These are phyloP conservation scores for Porites lutea DNA, from an alignment of 64 coral and sea anemone species.

Conservation along the genomic window DNA sequence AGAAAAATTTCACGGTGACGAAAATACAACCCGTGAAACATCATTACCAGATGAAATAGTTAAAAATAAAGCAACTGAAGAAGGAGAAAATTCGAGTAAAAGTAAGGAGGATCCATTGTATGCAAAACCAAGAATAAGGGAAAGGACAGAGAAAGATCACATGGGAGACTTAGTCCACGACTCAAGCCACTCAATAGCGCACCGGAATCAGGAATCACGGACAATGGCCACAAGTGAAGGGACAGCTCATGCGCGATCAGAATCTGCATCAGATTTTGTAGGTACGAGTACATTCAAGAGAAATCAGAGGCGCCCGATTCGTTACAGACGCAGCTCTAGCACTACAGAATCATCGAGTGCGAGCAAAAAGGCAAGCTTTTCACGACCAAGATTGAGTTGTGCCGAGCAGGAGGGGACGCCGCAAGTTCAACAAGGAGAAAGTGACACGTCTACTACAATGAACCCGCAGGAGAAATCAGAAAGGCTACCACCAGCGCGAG, in stretches of 20 bases:
- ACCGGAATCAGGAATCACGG: too few relatives aligned
- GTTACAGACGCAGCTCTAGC: neutral
- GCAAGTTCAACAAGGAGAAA: neutral
- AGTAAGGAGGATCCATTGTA: neutral
- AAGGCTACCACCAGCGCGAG: neutral
- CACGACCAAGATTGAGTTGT: neutral
- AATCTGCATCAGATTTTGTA: neutral
- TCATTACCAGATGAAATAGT: neutral
- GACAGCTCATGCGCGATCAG: neutral
- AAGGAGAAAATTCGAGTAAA: neutral
- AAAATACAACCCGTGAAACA: neutral
- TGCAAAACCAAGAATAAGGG: neutral
- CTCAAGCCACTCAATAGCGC: neutral
- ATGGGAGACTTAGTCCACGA: neutral
- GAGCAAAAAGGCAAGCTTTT: neutral
- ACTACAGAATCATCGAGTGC: neutral
- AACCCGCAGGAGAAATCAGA: neutral
- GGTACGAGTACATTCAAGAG: constrained; percentile 6
- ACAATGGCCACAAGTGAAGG: neutral
- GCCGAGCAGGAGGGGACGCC: neutral
- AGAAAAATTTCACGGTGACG: constrained; percentile 28
- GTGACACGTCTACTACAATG: neutral
- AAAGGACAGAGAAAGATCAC: neutral
- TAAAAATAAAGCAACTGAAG: neutral
- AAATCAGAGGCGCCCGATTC: constrained; percentile 16